A percentile compares a stretch with the other conserved stretches of the same genome.
Conservation (phyloP, 2,797 vertebrate species). For the Cichlasoma orientale region DNA sequence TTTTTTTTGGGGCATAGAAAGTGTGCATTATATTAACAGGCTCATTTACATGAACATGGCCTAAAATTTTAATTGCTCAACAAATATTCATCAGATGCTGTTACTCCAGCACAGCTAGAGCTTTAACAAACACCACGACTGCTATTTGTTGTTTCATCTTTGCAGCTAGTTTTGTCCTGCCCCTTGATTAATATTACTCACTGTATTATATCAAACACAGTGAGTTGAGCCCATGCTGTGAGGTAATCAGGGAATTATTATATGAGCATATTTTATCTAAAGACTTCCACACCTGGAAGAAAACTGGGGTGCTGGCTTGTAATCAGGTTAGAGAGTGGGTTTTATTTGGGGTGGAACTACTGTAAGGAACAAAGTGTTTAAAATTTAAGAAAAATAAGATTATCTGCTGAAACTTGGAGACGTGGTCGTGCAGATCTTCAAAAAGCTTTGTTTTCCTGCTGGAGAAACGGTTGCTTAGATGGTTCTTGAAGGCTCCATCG, state of each 20-base stretch:
- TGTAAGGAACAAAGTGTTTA: background rate
- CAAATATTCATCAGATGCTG: conserved; percentile 15
- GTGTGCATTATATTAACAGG: background rate
- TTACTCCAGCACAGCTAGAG: background rate
- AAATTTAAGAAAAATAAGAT: background rate
- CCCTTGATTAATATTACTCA: conserved; percentile 7
- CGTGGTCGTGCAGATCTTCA: conserved; percentile 2
- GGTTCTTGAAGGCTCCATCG: background rate
- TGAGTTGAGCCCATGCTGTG: conserved; percentile 39
- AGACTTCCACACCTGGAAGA: conserved; percentile 36
- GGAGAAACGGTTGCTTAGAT: background rate
- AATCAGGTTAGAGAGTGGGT: conserved; percentile 23
- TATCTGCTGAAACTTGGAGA: background rate
- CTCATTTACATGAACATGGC: background rate
- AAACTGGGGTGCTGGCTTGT: conserved; percentile 35
- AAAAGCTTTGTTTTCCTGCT: conserved; percentile 19
- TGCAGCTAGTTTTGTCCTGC: conserved; percentile 3
- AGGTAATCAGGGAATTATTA: conserved; percentile 61
- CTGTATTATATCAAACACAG: conserved; percentile 9
- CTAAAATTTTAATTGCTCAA: conserved; percentile 10
- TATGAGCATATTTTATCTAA: conserved; percentile 43
- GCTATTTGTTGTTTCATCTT: conserved; percentile 11
- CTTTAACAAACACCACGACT: background rate
- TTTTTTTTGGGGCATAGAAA: background rate
- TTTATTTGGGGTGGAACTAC: conserved; percentile 35